These are phyloP conservation scores for Chaetura pelagica DNA, from an alignment of 2,113 vertebrate species.

Conservation along the genomic window DNA sequence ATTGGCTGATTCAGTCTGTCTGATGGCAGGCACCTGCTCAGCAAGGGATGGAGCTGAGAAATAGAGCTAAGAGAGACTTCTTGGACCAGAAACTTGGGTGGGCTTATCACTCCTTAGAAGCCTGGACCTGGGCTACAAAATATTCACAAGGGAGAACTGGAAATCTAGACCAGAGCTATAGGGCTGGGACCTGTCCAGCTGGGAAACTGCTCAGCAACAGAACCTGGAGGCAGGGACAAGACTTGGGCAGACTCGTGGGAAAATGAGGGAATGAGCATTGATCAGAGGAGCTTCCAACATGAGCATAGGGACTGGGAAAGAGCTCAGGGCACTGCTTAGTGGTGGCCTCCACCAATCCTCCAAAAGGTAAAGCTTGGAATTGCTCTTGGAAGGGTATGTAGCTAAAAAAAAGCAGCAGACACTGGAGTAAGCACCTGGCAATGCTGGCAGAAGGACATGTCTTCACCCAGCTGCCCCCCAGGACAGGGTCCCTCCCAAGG, in stretches of 20 bases:
- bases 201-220: neutral
- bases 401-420: neutral
- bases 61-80: neutral
- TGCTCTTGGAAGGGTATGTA: neutral
- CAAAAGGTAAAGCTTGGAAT: neutral
- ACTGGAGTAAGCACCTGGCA: neutral
- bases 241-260: accelerated
- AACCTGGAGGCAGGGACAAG: neutral
- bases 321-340: neutral
- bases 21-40: neutral
- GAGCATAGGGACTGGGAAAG: neutral
- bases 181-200: neutral
- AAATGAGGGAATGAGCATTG: neutral
- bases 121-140: neutral
- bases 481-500: neutral
- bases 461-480: neutral
- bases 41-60: neutral
- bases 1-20: neutral
- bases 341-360: neutral
- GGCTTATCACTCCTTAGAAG: neutral
- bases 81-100: neutral
- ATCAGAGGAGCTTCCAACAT: neutral
- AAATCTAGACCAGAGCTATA: neutral
- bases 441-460: neutral
- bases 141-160: neutral